Evolutionary conservation across 2,797 vertebrate species (phyloP), one percentile per base, ranked within the genome.

Genomic region (Clarias laeviceps): DNA sequence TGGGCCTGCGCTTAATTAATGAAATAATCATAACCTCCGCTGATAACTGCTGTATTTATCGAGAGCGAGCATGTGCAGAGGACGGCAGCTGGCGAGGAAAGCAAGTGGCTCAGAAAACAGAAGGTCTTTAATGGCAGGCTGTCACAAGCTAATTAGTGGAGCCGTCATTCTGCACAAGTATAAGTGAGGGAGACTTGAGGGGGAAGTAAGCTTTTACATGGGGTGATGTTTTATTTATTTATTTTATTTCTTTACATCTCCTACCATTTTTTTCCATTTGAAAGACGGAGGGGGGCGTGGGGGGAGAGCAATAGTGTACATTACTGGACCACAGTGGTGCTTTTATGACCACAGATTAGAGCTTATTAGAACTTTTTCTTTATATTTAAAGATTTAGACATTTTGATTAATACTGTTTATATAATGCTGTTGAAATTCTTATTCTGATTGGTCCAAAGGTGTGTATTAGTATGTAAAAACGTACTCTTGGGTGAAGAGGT

Each of bases 1-100:
- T 27, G 70, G 86, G 85, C 77, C 85, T 78, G 82, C 20, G 37
- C 83, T 88, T 90, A 85, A 89, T 90, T 89, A 91, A 91, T 82
- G 84, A 77, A 89, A 89, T 84, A 88, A 87, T 80, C 68, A 80
- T 86, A 87, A 82, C 68, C 34, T 37, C 79, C 54, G 79, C 82
- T 89, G 84, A 90, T 87, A 86, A 89, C 69, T 61, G 56, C 73
- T 84, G 88, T 84, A 84, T 80, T 84, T 85, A 80, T 69, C 18
- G 77, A 34, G 78, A 68, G 87, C 17, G 34, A 83, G 77, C 27
- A 37, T 83, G 76, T 84, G 88, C 68, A 80, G 45, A 82, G 82
- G 82, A 86, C 82, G 86, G 87, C 86, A 87, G 87, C 88, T 88
- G 87, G 78, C 40, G 34, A 80, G 87, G 73, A 83, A 78, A 80